phyloP scores from a whole-genome alignment of 2,797 vertebrate species.

The Pygocentrus nattereri region DNA sequence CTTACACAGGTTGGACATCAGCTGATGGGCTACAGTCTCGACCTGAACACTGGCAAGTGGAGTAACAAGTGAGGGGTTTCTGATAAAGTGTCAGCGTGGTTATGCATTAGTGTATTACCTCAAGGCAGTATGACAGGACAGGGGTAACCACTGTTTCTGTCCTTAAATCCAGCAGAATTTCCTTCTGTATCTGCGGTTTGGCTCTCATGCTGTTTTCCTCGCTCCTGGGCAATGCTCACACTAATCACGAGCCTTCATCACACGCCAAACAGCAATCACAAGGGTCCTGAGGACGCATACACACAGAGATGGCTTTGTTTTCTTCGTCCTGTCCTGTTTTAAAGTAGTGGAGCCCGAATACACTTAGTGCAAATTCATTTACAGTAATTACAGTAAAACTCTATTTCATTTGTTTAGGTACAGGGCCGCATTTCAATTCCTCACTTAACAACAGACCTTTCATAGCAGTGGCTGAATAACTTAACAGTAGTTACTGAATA shows the following conservation, averaged over 20 bases:
- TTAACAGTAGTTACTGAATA: neutral
- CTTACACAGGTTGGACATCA: neutral
- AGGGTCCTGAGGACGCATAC: conserved; percentile 43
- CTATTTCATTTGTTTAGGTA: neutral
- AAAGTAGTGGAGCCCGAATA: conserved; percentile 13
- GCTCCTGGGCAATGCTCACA: conserved; percentile 15
- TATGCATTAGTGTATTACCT: neutral
- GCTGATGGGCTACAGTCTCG: neutral
- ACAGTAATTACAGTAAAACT: conserved; percentile 2
- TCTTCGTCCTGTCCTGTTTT: conserved; percentile 24
- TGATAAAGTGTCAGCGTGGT: neutral
- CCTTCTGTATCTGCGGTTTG: neutral
- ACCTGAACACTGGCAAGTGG: neutral
- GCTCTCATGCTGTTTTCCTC: neutral
- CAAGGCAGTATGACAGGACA: neutral
- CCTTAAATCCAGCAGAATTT: neutral
- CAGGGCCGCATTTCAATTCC: neutral
- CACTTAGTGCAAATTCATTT: neutral
- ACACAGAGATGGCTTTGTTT: conserved; percentile 56
- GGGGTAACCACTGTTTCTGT: neutral
- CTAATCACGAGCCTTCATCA: conserved; percentile 57
- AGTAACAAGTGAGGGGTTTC: neutral
- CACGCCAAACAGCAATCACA: conserved; percentile 50
- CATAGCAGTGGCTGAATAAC: too few species aligned
- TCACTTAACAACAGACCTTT: neutral